Evolutionary conservation across 2,888 invertebrate species (phyloP), one percentile per base, ranked within the genome.

Genomic region (Dascillus cervinus): DNA sequence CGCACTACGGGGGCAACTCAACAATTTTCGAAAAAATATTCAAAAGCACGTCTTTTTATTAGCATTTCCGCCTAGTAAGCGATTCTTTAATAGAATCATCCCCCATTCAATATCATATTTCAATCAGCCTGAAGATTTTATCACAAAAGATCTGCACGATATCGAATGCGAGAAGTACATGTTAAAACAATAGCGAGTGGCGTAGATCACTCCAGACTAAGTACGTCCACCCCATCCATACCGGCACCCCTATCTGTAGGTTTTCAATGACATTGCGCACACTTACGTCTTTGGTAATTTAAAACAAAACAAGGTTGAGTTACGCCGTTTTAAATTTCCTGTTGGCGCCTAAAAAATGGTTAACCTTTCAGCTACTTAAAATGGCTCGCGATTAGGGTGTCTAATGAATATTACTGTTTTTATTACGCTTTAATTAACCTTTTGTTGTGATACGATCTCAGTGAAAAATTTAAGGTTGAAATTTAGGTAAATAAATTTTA

Each of bases 161-260:
- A 44, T 46, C 46, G 34, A 46, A 46, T 46, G 42, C 40, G 41
- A 46, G 41, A 44, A 44, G 46, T 41, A 44, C 46, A 46, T 46
- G 46, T 38, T 44, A 44, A 44, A 44, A 46, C 46, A 46, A 46
- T 46, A 41, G 43, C 28, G 31, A 38, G 39, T 39, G 41, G 36
- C 37, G 39, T 35, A 38, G 43, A 44, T 44, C 44, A 44, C 46
- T 46, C 43, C 44, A 46, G 34, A 34, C 29, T 30, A 14, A 38
- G 32, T 24, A 22, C 20, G 13, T 22, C 29, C 32, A 17, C 36
- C 30, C 37, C 29, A 29, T 33, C 32, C 32, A 35, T 32, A 26
- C 24, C 24, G 37, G 41, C 43, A 33, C 43, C 45, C 43, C 35
- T 32, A 43, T 45, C 34, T 36, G 36, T 24, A 24, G 17, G 32